These are phyloP conservation scores for Eumaeus atala DNA, from an alignment of 1,140 invertebrate species.

Conservation along the genomic window DNA sequence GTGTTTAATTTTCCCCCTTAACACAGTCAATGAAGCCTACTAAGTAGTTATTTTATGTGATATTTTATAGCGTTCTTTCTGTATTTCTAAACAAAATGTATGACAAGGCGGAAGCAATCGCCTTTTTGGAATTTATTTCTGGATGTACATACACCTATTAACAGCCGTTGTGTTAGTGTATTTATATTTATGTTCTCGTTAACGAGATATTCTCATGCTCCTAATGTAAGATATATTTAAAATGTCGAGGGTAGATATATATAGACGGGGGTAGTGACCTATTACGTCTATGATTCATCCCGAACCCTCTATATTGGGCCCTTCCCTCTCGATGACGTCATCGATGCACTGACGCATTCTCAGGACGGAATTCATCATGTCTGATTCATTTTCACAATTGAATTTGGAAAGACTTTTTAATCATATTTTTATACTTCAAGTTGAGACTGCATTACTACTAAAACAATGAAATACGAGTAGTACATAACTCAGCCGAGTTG, in stretches of 20 bases:
- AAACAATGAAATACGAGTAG: too few relatives aligned
- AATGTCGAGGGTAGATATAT: conserved; percentile 43
- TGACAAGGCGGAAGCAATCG: conserved; percentile 3
- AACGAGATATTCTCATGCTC: conserved; percentile 17
- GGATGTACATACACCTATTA: not conserved
- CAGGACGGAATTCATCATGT: conserved; percentile 46
- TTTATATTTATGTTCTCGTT: conserved; percentile 4
- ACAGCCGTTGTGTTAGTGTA: conserved; percentile 2
- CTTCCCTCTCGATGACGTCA: conserved; percentile 63
- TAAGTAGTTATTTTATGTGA: not conserved
- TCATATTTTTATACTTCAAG: conserved; percentile 34
- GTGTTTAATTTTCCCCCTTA: too few relatives aligned
- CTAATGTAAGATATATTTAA: conserved; percentile 30
- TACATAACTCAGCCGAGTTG: too few relatives aligned
- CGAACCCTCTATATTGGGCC: conserved; percentile 53
- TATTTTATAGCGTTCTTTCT: not conserved
- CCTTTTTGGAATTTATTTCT: not conserved
- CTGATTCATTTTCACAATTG: conserved; percentile 60
- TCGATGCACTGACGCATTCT: conserved; percentile 46
- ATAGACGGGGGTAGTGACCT: conserved; percentile 57
- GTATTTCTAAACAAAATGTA: not conserved
- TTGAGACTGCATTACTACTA: too few relatives aligned
- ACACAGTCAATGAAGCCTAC: not conserved
- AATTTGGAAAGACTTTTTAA: conserved; percentile 24
- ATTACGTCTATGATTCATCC: conserved; percentile 68